Evolutionary conservation across 2,113 vertebrate genomes (phyloP), one percentile per base, ranked within the genome.

Genomic region (Echinops telfairi): DNA sequence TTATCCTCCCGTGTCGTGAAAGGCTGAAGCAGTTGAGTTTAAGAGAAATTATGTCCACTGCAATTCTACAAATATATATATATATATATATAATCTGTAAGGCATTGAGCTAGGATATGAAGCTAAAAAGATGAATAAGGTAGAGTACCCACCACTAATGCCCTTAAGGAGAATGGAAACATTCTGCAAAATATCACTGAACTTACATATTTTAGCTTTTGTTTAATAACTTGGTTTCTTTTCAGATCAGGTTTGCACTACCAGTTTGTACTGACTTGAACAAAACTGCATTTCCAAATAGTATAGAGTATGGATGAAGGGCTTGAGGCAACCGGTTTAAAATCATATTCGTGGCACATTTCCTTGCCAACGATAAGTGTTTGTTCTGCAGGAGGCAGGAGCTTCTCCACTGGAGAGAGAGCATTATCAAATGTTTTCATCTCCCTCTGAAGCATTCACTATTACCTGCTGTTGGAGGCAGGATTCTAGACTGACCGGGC

Each of bases 211-310:
- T 40, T 94, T 86, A 68, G 29, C 8, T 92, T 86, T 91, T 75
- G 25, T 10, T 87, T 83, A 91, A 91, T 47, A 93, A n/a, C 11
- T 92, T 66, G 15, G 33, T 83, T 90, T 58, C n/a, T 80, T 86
- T 90, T 71, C 83, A 31, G 40, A 78, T 83, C 38, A 58, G 16
- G 73, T 90, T 95, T 95, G 66, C 10, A 84, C 70, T 40, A 88
- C 17, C 91, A 31, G 23, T 84, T 94, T 90, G 17, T 86, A 94
- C 29, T 92, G 62, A 96, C 33, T 94, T 91, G 84, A 91, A 86
- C 6, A 83, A 92, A 95, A 95, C 77, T 80, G 53, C 31, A 88
- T 88, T 96, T 73, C n/a, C 92, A 87, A 88, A 89, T 84, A 95
- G 93, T 84, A 70, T 38, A 64, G 12, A 16, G 9, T 91, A 83